Percentiles rank a stretch among this genome's conserved stretches.
These are phyloP conservation scores for Ellobium chinense DNA, from an alignment of 2,888 invertebrate genomes.

Conservation along the genomic window DNA sequence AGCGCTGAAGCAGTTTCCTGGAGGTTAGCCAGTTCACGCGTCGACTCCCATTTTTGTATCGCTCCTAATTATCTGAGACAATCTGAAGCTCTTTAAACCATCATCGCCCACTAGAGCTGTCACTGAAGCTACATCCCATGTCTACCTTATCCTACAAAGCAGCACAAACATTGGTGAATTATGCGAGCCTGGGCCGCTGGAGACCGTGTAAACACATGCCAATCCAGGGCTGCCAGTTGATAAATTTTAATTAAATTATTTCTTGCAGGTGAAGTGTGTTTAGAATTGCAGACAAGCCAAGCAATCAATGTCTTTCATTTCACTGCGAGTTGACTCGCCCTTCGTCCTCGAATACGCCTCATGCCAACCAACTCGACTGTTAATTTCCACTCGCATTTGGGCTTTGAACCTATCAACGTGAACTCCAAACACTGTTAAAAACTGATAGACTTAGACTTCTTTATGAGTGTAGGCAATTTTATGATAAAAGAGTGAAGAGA, in stretches of 20 bases:
- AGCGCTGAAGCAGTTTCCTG: too few relatives aligned
- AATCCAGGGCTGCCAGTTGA: background rate
- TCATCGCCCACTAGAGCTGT: background rate
- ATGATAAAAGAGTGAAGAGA: too few relatives aligned
- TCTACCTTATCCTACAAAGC: background rate
- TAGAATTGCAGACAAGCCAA: background rate
- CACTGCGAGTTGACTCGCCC: background rate
- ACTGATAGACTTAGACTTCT: too few relatives aligned
- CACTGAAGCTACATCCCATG: background rate
- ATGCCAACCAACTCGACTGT: too few relatives aligned
- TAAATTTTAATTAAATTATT: slow-evolving; percentile 24
- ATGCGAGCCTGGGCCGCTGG: background rate
- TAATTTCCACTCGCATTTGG: too few relatives aligned
- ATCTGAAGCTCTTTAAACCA: slow-evolving; percentile 11
- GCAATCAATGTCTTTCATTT: slow-evolving; percentile 10
- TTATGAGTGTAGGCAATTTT: too few relatives aligned
- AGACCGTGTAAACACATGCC: slow-evolving; percentile 22
- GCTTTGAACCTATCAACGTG: too few relatives aligned
- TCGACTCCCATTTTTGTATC: too few relatives aligned
- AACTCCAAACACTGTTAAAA: too few relatives aligned
- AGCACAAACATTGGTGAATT: slow-evolving; percentile 9
- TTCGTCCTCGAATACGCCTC: too few relatives aligned
- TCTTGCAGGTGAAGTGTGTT: background rate
- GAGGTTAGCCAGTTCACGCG: too few relatives aligned
- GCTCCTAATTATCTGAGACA: slow-evolving; percentile 18